These are phyloP conservation scores for Rhyzopertha dominica DNA, from an alignment of 1,140 invertebrate species.

Conservation along the genomic window DNA sequence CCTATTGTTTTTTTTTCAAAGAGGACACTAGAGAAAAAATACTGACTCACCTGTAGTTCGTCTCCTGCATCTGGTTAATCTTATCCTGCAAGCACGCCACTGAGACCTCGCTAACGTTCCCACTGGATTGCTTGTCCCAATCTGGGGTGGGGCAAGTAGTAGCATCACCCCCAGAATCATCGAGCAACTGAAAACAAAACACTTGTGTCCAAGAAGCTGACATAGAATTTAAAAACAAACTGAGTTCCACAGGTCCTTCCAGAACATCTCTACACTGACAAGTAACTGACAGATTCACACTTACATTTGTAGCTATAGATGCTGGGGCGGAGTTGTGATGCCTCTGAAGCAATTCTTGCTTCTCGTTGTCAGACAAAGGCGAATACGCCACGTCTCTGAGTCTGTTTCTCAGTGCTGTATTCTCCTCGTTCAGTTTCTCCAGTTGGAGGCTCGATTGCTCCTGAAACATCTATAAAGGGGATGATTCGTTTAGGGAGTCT, in stretches of 20 bases:
- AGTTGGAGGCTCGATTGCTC: constrained; percentile 60
- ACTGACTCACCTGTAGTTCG: constrained; percentile 61
- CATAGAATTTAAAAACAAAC: too few species aligned
- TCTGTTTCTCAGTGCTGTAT: constrained; percentile 64
- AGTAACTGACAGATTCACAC: constrained; percentile 7
- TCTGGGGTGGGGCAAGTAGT: constrained; percentile 66
- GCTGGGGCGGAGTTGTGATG: constrained; percentile 59
- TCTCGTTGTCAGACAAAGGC: constrained; percentile 75
- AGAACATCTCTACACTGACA: too few species aligned
- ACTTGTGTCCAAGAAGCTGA: not conserved
- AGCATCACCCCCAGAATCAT: constrained; percentile 50
- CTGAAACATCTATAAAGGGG: constrained; percentile 38
- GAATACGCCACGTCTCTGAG: constrained; percentile 72
- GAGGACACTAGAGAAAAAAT: not conserved
- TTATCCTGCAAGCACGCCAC: constrained; percentile 89
- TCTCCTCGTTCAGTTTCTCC: constrained; percentile 65
- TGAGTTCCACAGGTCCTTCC: too few species aligned
- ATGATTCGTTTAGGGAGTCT: not conserved
- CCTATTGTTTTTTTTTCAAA: constrained; percentile 1
- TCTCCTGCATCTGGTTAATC: constrained; percentile 86
- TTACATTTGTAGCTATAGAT: constrained; percentile 50
- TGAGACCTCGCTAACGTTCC: constrained; percentile 81
- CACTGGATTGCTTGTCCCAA: constrained; percentile 83
- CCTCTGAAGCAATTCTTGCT: constrained; percentile 66
- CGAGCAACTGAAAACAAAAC: constrained; percentile 35